These are phyloP conservation scores for Acanthiza pusilla DNA, from an alignment of 2,797 vertebrate genomes.

Conservation along the genomic window DNA sequence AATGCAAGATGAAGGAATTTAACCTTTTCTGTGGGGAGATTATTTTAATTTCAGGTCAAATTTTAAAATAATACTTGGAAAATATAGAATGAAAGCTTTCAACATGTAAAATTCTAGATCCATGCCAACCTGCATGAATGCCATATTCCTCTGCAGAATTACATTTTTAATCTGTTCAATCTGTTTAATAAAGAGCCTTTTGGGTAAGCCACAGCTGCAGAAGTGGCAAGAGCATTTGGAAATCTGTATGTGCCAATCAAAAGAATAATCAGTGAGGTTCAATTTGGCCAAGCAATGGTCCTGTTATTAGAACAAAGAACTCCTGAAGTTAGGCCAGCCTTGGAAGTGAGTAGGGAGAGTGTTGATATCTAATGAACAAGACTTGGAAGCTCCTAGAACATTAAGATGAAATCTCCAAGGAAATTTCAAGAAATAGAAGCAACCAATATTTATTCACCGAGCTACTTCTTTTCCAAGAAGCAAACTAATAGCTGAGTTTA, in stretches of 20 bases:
- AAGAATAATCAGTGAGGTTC: background rate
- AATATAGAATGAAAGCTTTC: background rate
- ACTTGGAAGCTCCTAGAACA: background rate
- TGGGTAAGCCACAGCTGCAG: background rate
- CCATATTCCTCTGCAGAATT: background rate
- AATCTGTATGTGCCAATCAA: background rate
- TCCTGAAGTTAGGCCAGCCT: background rate
- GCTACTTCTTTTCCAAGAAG: background rate
- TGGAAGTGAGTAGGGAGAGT: background rate
- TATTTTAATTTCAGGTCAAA: background rate
- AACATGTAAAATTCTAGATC: background rate
- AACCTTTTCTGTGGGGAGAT: background rate
- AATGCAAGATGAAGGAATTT: background rate
- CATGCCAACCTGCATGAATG: background rate
- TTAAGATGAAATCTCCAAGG: background rate
- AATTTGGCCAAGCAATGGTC: background rate
- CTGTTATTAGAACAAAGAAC: background rate
- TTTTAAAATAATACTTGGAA: background rate
- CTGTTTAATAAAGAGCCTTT: background rate
- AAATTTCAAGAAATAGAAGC: background rate
- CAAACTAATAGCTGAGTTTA: background rate
- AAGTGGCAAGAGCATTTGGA: background rate
- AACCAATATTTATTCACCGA: background rate
- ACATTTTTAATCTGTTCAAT: background rate
- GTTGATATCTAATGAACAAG: background rate